A percentile compares a stretch with the other conserved stretches of the same genome.
These are phyloP conservation scores for Bombus terrestris DNA, from an alignment of 1,140 invertebrate species.

Conservation along the genomic window DNA sequence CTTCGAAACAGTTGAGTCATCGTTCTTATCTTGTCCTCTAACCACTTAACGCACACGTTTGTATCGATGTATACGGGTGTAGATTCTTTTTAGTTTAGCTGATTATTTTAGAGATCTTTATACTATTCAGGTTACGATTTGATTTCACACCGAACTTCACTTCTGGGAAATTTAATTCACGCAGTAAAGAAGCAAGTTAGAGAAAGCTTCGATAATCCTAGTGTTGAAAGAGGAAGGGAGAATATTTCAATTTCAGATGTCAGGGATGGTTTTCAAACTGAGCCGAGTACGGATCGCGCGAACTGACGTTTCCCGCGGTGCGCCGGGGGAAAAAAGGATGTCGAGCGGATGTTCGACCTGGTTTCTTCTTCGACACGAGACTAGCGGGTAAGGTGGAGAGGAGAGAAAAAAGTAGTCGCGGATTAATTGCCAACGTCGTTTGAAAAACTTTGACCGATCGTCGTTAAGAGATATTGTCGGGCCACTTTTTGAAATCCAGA, in stretches of 20 bases:
- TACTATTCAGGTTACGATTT: too few species aligned
- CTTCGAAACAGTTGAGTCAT: too few species aligned
- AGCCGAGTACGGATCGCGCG: neutral
- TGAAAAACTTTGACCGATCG: constrained; percentile 28
- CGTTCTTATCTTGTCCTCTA: too few species aligned
- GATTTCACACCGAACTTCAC: too few species aligned
- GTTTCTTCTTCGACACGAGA: neutral
- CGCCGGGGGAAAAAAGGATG: neutral
- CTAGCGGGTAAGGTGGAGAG: neutral
- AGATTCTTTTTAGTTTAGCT: too few species aligned
- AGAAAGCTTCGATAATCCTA: neutral
- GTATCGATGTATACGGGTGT: too few species aligned
- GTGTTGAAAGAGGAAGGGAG: neutral
- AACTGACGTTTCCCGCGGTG: neutral
- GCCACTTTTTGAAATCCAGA: constrained; percentile 13
- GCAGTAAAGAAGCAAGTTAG: too few species aligned
- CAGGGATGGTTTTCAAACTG: neutral
- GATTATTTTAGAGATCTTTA: too few species aligned
- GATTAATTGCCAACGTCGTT: constrained; percentile 42
- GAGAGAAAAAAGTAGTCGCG: constrained; percentile 12
- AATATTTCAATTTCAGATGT: neutral
- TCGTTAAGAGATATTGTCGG: neutral
- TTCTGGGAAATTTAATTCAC: neutral
- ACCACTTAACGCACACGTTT: too few species aligned
- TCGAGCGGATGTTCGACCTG: constrained; percentile 9